phyloP scores from a whole-genome alignment of 1,140 invertebrate genomes.

The Sycobia sp. region DNA sequence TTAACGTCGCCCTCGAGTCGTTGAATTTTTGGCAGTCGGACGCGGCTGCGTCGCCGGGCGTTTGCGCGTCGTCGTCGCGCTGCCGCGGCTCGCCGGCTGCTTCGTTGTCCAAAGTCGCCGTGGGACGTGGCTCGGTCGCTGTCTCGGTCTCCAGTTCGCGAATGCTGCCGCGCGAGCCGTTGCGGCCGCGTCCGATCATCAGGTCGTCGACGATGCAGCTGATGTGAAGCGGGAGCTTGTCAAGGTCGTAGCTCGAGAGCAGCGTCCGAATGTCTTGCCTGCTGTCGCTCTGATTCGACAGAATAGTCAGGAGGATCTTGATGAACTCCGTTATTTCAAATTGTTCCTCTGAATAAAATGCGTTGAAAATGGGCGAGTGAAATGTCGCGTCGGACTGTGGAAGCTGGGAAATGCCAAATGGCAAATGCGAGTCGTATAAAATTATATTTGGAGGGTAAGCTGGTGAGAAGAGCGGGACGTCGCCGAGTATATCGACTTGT shows the following conservation, averaged over 20 bases:
- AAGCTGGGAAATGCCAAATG: not conserved
- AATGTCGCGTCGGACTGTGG: conserved; percentile 11
- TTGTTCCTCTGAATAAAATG: conserved; percentile 6
- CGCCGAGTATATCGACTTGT: not conserved
- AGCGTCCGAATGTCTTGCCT: conserved; percentile 37
- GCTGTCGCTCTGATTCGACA: conserved; percentile 32
- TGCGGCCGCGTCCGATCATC: too few relatives aligned
- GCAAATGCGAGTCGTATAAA: not conserved
- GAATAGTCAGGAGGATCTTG: conserved; percentile 27
- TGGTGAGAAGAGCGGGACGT: conserved; percentile 16
- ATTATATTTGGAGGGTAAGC: not conserved
- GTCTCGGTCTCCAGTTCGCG: too few relatives aligned
- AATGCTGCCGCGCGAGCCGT: too few relatives aligned
- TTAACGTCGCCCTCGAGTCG: conserved; percentile 19
- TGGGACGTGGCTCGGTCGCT: too few relatives aligned
- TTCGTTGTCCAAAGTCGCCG: too few relatives aligned
- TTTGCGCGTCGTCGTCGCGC: too few relatives aligned
- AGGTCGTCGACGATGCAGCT: conserved; percentile 36
- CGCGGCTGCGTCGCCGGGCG: too few relatives aligned
- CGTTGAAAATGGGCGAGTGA: conserved; percentile 13
- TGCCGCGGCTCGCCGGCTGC: too few relatives aligned
- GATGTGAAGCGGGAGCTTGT: conserved; percentile 37
- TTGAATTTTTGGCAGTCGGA: too few relatives aligned
- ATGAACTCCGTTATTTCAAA: conserved; percentile 23
- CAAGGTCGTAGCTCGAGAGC: conserved; percentile 36